Conservation (phyloP, 2,888 invertebrate species). For the Drosophila tripunctata region DNA sequence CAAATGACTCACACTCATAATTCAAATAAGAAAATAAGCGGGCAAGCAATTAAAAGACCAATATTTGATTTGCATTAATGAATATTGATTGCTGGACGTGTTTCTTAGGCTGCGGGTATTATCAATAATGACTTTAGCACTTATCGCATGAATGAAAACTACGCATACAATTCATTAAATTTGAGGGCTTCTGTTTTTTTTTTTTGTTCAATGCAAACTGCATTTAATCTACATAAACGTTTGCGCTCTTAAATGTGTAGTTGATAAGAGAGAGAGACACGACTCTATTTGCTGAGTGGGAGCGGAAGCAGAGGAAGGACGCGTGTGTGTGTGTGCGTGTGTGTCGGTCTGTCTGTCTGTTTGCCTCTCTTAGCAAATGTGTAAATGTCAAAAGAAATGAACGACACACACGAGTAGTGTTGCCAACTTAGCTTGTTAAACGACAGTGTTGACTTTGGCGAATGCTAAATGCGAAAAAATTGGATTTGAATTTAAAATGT, state of each 20-base stretch:
- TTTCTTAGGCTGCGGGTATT: constrained; percentile 23
- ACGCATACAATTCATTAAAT: constrained; percentile 31
- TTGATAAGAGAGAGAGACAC: constrained; percentile 25
- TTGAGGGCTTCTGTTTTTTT: constrained; percentile 28
- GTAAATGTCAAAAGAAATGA: constrained; percentile 68
- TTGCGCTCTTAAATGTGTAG: not conserved
- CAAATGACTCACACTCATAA: constrained; percentile 53
- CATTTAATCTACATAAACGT: constrained; percentile 19
- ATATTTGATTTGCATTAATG: constrained; percentile 44
- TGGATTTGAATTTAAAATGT: too few species aligned
- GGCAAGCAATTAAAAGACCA: constrained; percentile 13
- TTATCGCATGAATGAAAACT: constrained; percentile 44
- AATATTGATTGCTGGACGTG: constrained; percentile 65
- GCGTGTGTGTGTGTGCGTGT: too few species aligned
- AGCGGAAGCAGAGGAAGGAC: constrained; percentile 10
- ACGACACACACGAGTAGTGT: too few species aligned
- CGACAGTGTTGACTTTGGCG: too few species aligned
- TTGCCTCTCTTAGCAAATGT: constrained; percentile 57
- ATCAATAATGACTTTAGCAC: constrained; percentile 32
- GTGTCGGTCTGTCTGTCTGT: too few species aligned
- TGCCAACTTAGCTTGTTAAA: too few species aligned
- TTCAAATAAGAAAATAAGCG: not conserved
- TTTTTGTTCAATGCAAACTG: constrained; percentile 3
- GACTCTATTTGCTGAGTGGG: not conserved
- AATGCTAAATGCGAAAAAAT: too few species aligned